phyloP scores from a whole-genome alignment of 2,797 vertebrate genomes.

The Coregonus ussuriensis region DNA sequence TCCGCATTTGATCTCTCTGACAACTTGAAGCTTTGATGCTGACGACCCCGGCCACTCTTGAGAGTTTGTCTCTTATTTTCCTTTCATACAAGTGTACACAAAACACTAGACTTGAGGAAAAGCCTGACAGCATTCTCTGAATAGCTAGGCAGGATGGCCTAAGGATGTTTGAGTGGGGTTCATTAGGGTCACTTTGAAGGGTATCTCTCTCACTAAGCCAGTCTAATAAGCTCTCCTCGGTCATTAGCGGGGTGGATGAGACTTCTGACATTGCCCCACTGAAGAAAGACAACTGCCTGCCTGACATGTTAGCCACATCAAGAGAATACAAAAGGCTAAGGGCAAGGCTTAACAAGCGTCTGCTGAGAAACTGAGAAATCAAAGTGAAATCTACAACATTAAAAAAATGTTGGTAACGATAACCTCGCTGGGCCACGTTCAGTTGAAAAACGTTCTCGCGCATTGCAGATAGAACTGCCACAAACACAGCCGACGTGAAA shows the following conservation, averaged over 20 bases:
- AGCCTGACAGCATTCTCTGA: constrained; percentile 15
- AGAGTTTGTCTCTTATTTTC: neutral
- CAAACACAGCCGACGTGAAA: no score
- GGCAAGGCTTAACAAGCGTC: no score
- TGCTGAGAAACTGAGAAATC: neutral
- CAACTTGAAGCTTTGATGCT: constrained; percentile 12
- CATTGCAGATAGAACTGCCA: no score
- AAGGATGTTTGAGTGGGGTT: constrained; percentile 2
- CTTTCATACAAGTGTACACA: neutral
- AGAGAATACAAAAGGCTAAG: neutral
- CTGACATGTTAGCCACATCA: neutral
- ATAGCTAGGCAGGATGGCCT: constrained; percentile 7
- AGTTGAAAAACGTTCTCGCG: neutral
- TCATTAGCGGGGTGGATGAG: constrained; percentile 8
- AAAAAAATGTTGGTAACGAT: no score
- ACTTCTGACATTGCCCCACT: neutral
- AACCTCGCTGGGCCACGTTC: no score
- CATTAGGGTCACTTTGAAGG: constrained; percentile 19
- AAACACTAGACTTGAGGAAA: neutral
- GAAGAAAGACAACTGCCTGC: neutral
- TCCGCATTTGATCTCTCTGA: constrained; percentile 25
- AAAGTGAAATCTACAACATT: neutral
- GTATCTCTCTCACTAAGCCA: constrained; percentile 9
- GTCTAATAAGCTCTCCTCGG: constrained; percentile 2
- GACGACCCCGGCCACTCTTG: neutral